Conservation (phyloP, 2,113 vertebrate species). For the Equus quagga region DNA sequence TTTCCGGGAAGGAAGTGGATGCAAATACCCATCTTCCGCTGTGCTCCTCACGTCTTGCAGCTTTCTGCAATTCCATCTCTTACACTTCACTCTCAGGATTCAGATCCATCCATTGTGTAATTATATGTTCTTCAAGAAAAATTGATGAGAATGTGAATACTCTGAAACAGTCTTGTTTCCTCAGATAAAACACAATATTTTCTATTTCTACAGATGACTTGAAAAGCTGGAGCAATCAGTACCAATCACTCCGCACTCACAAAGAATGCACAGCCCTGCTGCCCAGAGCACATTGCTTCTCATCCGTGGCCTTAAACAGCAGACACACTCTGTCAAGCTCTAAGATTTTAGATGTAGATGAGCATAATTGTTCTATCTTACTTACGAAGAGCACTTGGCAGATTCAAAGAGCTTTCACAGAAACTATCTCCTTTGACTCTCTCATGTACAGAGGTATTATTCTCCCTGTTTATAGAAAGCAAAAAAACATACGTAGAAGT, state of each 20-base stretch:
- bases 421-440: conserved; percentile 16
- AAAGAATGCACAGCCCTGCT: conserved; percentile 55
- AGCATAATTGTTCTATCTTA: conserved; percentile 25
- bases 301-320: conserved; percentile 66
- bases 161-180: conserved; percentile 84
- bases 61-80: conserved; percentile 83
- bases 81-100: conserved; percentile 81
- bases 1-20: conserved; percentile 82
- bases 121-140: conserved; percentile 88
- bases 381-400: conserved; percentile 23
- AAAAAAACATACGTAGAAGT: neutral
- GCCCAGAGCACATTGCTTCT: conserved; percentile 35
- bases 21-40: conserved; percentile 76
- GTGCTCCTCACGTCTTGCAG: conserved; percentile 72
- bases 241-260: conserved; percentile 66
- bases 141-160: conserved; percentile 86
- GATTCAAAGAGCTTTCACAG: conserved; percentile 31
- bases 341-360: conserved; percentile 63
- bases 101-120: conserved; percentile 84
- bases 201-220: conserved; percentile 83
- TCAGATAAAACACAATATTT: conserved; percentile 81
- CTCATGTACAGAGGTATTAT: neutral
- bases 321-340: conserved; percentile 53
- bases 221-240: conserved; percentile 81
- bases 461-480: neutral